phyloP scores from a whole-genome alignment of 2,888 invertebrate species.

The Argyresthia albistria region DNA sequence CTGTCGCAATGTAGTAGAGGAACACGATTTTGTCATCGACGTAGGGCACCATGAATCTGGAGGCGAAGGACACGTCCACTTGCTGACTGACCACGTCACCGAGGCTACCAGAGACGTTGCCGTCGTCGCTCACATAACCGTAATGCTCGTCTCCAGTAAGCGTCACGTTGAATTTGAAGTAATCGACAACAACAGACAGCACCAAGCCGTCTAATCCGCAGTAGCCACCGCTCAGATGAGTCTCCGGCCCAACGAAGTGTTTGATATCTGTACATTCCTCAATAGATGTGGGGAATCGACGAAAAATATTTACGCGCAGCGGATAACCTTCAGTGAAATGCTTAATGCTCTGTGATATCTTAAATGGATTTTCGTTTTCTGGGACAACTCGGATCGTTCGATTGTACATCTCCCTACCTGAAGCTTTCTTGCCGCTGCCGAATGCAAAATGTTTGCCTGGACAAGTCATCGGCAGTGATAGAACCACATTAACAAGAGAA shows the following conservation, averaged over 20 bases:
- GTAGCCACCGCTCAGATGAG: conserved; percentile 17
- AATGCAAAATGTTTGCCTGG: conserved; percentile 22
- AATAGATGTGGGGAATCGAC: conserved; percentile 35
- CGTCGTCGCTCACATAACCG: conserved; percentile 18
- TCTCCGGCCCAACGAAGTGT: conserved; percentile 19
- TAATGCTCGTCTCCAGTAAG: conserved; percentile 14
- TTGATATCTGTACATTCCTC: conserved; percentile 21
- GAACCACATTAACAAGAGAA: conserved; percentile 17
- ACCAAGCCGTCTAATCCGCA: conserved; percentile 38
- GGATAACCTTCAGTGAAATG: conserved; percentile 22
- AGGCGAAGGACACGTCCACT: conserved; percentile 40
- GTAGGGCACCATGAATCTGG: conserved; percentile 33
- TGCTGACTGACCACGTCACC: conserved; percentile 22
- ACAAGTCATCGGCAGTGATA: conserved; percentile 30
- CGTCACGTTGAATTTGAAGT: conserved; percentile 26
- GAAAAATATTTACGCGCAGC: conserved; percentile 26
- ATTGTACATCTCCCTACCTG: conserved; percentile 19
- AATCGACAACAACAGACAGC: conserved; percentile 26
- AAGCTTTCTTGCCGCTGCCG: conserved; percentile 16
- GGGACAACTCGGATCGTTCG: conserved; percentile 24
- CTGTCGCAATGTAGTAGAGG: conserved; percentile 22
- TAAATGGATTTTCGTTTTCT: not conserved
- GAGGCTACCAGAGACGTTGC: conserved; percentile 23
- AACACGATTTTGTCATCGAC: conserved; percentile 18
- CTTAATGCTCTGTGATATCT: not conserved